Evolutionary conservation across 2,113 vertebrate species (phyloP).

Genomic region (Ginglymostoma cirratum): DNA sequence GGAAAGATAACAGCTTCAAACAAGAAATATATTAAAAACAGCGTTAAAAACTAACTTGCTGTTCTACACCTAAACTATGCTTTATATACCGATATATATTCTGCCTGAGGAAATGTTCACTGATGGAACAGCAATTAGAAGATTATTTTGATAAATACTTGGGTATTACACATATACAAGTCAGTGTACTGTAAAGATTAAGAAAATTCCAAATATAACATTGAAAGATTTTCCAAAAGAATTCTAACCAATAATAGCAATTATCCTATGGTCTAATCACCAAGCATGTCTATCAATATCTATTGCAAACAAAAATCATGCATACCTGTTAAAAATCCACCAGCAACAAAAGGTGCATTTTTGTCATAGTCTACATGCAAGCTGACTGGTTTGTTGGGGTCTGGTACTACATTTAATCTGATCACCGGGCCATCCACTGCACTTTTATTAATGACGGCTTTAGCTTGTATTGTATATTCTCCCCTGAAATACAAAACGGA

Average conservation of each 20-base stretch:
- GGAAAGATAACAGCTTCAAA: not conserved
- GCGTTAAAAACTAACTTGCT: not conserved
- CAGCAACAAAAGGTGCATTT: slow-evolving; percentile 60
- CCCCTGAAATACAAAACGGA: slow-evolving; percentile 62
- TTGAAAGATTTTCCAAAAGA: not conserved
- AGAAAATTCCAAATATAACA: not conserved
- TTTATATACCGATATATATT: not conserved
- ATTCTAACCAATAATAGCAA: slow-evolving; percentile 36
- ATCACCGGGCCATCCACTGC: slow-evolving; percentile 62
- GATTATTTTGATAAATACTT: not conserved
- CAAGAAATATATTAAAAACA: not conserved
- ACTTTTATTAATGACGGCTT: slow-evolving; percentile 56
- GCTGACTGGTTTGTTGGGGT: slow-evolving; percentile 70
- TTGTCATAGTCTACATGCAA: slow-evolving; percentile 68
- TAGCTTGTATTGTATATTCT: slow-evolving; percentile 64
- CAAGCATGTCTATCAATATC: not conserved
- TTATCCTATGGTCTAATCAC: not conserved
- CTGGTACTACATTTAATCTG: slow-evolving; percentile 69
- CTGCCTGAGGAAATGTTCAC: not conserved
- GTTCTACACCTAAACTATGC: not conserved
- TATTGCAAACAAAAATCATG: not conserved
- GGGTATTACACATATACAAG: not conserved
- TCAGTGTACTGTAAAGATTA: not conserved
- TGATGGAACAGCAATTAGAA: not conserved
- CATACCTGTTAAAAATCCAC: slow-evolving; percentile 71